Conservation (phyloP, 2,888 invertebrate species). For the Ormyrus rosae region DNA sequence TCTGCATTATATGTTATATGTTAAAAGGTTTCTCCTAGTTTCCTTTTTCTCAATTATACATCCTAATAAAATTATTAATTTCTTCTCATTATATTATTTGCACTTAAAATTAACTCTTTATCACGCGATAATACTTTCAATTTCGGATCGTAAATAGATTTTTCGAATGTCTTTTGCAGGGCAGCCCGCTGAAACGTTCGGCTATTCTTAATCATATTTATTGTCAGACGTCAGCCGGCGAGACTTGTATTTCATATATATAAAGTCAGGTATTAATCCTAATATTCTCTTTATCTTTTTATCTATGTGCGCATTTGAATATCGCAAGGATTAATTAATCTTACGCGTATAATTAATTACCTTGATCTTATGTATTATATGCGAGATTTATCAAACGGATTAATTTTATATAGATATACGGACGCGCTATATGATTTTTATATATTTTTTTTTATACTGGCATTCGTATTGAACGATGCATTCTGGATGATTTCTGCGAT, state of each 20-base stretch:
- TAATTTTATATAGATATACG: constrained; percentile 9
- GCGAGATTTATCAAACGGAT: constrained; percentile 13
- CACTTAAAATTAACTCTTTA: no score
- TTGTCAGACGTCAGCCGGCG: constrained; percentile 50
- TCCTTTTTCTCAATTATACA: no score
- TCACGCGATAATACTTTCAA: neutral
- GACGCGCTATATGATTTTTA: constrained; percentile 21
- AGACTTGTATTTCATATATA: constrained; percentile 32
- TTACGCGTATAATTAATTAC: neutral
- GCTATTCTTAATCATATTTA: constrained; percentile 50
- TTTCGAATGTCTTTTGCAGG: constrained; percentile 55
- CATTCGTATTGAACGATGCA: no score
- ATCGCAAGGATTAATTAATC: neutral
- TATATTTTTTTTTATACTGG: no score
- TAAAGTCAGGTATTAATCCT: constrained; percentile 37
- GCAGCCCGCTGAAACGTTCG: constrained; percentile 58
- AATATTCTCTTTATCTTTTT: neutral
- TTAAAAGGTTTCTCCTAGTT: no score
- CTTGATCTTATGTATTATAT: neutral
- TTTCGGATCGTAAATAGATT: neutral
- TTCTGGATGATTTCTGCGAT: no score
- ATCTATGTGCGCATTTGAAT: constrained; percentile 34
- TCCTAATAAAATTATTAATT: no score
- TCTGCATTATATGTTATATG: no score
- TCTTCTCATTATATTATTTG: no score